A percentile compares a stretch with the other conserved stretches of the same genome.
phyloP scores from a whole-genome alignment of 37 sponge, comb jelly and placozoan species.

The Corticium candelabrum region DNA sequence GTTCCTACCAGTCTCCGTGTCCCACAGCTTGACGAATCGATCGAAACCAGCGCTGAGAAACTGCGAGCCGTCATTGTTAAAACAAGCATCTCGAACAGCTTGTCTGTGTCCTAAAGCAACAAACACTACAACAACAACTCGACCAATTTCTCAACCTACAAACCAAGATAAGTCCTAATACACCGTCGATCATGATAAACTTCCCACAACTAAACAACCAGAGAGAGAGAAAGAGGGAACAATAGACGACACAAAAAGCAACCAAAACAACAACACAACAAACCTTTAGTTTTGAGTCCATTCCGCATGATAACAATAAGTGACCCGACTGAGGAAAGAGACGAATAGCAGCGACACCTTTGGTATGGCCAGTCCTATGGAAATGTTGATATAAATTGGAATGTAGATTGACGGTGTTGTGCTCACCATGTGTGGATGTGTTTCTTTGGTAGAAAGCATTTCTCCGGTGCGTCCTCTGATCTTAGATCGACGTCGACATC shows the following conservation, averaged over 20 bases:
- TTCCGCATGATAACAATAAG: conserved; percentile 82
- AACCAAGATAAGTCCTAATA: conserved; percentile 67
- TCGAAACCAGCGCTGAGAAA: conserved; percentile 91
- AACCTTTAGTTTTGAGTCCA: conserved; percentile 91
- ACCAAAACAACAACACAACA: background rate
- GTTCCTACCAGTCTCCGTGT: conserved; percentile 98
- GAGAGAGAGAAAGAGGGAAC: background rate
- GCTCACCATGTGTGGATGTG: conserved; percentile 73
- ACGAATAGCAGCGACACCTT: conserved; percentile 72
- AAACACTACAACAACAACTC: too few relatives aligned
- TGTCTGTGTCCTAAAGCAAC: conserved; percentile 64
- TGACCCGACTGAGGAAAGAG: conserved; percentile 88
- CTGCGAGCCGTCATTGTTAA: conserved; percentile 84
- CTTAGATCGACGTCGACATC: conserved; percentile 75
- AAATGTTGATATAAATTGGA: background rate
- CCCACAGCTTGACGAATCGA: conserved; percentile 85
- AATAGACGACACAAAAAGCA: background rate
- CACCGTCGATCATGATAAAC: conserved; percentile 82
- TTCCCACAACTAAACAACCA: conserved; percentile 74
- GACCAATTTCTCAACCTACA: too few relatives aligned
- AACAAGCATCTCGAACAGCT: conserved; percentile 83
- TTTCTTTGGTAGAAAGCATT: conserved; percentile 93
- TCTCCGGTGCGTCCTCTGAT: conserved; percentile 76
- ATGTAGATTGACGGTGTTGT: too few relatives aligned
- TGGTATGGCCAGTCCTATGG: conserved; percentile 76